Evolutionary conservation across 2,888 invertebrate genomes (phyloP), one percentile per base, ranked within the genome.

Genomic region (Orgyia antiqua): DNA sequence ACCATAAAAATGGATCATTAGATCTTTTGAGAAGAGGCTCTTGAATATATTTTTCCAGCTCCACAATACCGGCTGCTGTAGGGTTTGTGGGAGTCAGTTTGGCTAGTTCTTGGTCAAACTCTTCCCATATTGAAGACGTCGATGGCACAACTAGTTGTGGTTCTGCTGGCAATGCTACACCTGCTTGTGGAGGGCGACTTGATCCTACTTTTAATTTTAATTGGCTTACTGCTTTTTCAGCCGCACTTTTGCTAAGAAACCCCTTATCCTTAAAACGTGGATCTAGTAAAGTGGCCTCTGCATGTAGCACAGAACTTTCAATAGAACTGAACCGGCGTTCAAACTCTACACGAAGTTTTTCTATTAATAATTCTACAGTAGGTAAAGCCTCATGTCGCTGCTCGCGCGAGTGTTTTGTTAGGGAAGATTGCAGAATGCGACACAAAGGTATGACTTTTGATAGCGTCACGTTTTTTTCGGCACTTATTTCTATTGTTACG

Each of bases 11-110:
- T 12, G 40, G 40, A 31, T 50, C 30, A 29, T 42, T 31, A 1
- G 18, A 13, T 27, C 45, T 10, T 27, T 29, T 24, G 0, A 42
- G 12, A 1, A 43, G 5, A 10, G 39, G 43, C 33, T 49, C 45
- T 23, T 18, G 20, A 2, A 46, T 24, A 19, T 50, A 50, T 34
- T 42, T 38, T 6, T 46, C 43, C 4, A 45, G 31, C 12, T 46
- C 45, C 0, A 38, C 33, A 17, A 46, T 45, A n/a, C 46, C 43
- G 1, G 50, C 46, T 21, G 50, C 50, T 28, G 33, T 38, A 5
- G 41, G 27, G 30, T 45, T 46, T 29, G 31, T 10, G 5, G 39
- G 43, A 4, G 31, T 26, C 5, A 38, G 12, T 26, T 7, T 13
- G 6, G 41, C 30, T 27, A 43, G 13, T 30, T 48, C 45, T 1